Base-by-base conservation (phyloP, 2,888 invertebrate genomes). In the Hedya salicella region DNA sequence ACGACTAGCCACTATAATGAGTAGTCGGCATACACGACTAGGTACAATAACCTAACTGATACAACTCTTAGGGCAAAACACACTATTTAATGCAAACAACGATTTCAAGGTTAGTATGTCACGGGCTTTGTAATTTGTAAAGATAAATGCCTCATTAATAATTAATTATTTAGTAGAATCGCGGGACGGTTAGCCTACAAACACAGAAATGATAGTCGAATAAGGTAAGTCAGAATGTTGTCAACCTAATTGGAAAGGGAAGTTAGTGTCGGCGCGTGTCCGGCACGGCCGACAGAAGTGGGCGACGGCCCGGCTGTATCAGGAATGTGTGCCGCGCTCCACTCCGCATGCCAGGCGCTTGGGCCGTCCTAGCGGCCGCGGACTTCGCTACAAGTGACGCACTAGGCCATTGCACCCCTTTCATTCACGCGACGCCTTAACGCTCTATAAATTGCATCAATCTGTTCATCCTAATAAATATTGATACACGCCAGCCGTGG, bases 341-440 rank as follows among this genome's bases (percentile, higher is more conserved):
- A 88, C 86, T 86, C 77, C 77, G 75, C 73, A 75, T 76, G 75
- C 70, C 73, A 73, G 73, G 70, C 69, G 71, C 49, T n/a, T n/a
- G 67, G 9, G 56, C 56, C 36, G 68, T 64, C 67, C 32, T 66
- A 66, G 70, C 70, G 70, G 73, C 69, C 32, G 60, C 36, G 21
- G 32, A 69, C 75, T 74, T 67, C 73, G 71, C 68, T 68, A 71
- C 71, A 73, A 71, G 70, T 82, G 79, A 80, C 82, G 82, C 83
- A 81, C 80, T 52, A 85, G 90, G 89, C 86, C 91, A 80, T 89
- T 89, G 89, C 90, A 90, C 91, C 89, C 88, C 87, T 89, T 90
- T 91, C 91, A 86, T 90, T 91, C 91, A 86, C 89, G 87, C 81
- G 77, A 81, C 79, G 78, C 74, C 83, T 87, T 84, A 86, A 89